phyloP scores from a whole-genome alignment of 2,113 vertebrate genomes.

The Miniopterus natalensis region DNA sequence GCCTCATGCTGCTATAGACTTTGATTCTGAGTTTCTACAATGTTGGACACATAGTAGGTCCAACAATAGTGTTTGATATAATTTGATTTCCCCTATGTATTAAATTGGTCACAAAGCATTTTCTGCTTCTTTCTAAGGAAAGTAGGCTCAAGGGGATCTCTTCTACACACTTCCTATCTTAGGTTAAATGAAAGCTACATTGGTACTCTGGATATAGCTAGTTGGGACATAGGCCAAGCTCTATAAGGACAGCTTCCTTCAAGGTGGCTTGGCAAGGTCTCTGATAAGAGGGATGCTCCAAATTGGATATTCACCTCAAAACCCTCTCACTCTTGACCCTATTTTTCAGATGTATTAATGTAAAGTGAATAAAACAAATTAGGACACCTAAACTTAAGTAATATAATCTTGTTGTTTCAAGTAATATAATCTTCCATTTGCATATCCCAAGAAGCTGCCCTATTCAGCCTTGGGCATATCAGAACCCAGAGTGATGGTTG shows the following conservation, averaged over 20 bases:
- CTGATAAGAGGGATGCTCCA: background rate
- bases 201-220: background rate
- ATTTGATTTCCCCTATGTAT: background rate
- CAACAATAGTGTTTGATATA: background rate
- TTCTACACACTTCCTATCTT: background rate
- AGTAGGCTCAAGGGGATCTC: background rate
- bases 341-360: background rate
- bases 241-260: background rate
- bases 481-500: background rate
- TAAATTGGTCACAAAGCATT: background rate
- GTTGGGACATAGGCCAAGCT: background rate
- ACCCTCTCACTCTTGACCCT: background rate
- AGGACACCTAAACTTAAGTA: background rate
- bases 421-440: background rate
- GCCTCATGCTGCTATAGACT: background rate
- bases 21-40: background rate
- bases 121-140: background rate
- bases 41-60: background rate
- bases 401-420: background rate
- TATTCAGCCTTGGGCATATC: background rate
- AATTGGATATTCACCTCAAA: background rate
- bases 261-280: background rate
- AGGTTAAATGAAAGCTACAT: background rate
- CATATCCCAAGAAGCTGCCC: background rate
- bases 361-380: background rate